phyloP scores from a whole-genome alignment of 1,140 invertebrate genomes.

The Matsumurasca onukii region DNA sequence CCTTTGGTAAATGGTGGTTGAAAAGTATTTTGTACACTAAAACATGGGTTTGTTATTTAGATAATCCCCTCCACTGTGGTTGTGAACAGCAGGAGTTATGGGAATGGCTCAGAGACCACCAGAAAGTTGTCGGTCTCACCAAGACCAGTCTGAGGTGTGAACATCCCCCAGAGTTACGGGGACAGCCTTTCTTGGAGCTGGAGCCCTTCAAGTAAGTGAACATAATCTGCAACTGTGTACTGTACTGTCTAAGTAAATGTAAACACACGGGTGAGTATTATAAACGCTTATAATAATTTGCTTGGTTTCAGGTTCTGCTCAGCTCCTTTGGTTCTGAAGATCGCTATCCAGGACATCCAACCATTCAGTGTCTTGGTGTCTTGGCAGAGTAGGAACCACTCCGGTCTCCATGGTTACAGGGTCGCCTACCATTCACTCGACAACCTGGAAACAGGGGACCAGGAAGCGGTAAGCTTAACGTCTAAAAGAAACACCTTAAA shows the following conservation, averaged over 20 bases:
- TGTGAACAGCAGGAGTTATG: conserved; percentile 83
- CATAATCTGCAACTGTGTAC: no score
- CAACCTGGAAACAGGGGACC: conserved; percentile 41
- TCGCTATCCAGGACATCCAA: conserved; percentile 85
- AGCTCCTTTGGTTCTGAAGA: conserved; percentile 72
- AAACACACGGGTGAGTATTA: no score
- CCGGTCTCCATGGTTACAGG: conserved; percentile 80
- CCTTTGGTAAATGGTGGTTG: no score
- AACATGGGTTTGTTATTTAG: conserved; percentile 57
- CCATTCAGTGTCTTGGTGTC: conserved; percentile 83
- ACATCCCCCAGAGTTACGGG: conserved; percentile 72
- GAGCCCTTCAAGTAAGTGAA: no score
- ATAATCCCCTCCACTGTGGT: conserved; percentile 79
- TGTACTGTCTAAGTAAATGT: no score
- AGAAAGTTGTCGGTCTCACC: conserved; percentile 61
- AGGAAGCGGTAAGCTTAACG: background rate
- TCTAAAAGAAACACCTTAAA: no score
- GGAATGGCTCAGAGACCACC: conserved; percentile 86
- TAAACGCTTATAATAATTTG: no score
- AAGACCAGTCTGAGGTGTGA: conserved; percentile 65
- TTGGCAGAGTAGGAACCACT: conserved; percentile 87
- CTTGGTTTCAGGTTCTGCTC: conserved; percentile 76
- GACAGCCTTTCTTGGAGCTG: conserved; percentile 73
- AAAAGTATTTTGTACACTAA: no score
- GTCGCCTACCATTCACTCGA: conserved; percentile 80